Evolutionary conservation across 1,140 invertebrate species (phyloP), one percentile per base, ranked within the genome.

Genomic region (Caenorhabditis latens): DNA sequence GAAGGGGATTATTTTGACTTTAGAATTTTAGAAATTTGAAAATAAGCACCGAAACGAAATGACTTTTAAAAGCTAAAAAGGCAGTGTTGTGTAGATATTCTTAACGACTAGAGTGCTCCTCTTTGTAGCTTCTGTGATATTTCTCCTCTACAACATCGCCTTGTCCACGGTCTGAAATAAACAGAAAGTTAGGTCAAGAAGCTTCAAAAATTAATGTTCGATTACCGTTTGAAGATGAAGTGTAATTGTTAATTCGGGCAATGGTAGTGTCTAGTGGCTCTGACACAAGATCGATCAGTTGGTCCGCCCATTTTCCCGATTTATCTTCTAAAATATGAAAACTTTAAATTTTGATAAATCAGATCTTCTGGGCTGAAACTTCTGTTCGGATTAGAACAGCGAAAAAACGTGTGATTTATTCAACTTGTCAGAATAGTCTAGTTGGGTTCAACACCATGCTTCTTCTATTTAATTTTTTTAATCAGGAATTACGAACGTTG

Each of bases 241-340:
- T 93, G 84, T 92, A 92, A 21, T 90, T 89, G 19, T 90, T 90
- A 90, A 93, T 93, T 16, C 91, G 65, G 63, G 91, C 89, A 24
- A 92, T 85, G 5, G 91, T 92, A 43, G 90, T 91, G 65, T 85
- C 83, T 89, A 93, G 93, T 21, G 91, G 91, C 88, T 92, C 91
- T 46, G 90, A 83, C 9, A 93, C 91, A 61, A 92, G 93, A 48
- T 91, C 89, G 61, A 92, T 93, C 58, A 92, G 86, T 87, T 93
- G 89, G 32, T 92, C 91, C 9, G 91, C 86, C 91, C 91, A 92
- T 24, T 92, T 75, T 48, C 71, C 71, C 46, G 71, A 79, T 79
- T 79, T 79, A 24, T 79, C 71, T 79, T 79, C 71, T 79, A 40
- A 50, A 79, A 32, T 19, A 5, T 0, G 14, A 13, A 19, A 32